These are phyloP conservation scores for Syrista parreyssii DNA, from an alignment of 2,888 invertebrate species.

Conservation along the genomic window DNA sequence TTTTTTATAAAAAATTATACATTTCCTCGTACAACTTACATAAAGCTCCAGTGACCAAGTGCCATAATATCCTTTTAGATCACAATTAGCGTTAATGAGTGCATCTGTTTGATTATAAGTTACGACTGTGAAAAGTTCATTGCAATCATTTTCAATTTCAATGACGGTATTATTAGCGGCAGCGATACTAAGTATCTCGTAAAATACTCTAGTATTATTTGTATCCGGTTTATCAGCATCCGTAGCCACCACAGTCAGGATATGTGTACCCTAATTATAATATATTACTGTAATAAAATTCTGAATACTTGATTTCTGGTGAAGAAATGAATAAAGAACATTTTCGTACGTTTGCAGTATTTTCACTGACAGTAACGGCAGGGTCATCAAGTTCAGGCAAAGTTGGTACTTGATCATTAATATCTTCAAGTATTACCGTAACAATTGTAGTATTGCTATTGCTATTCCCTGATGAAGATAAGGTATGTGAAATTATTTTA, in stretches of 20 bases:
- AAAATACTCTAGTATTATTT: constrained; percentile 69
- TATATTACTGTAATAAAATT: neutral
- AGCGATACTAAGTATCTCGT: constrained; percentile 64
- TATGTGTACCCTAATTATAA: constrained; percentile 49
- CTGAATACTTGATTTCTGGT: constrained; percentile 13
- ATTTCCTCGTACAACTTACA: constrained; percentile 60
- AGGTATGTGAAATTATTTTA: neutral
- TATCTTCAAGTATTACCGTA: constrained; percentile 69
- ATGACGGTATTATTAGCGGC: constrained; percentile 27
- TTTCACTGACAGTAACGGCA: constrained; percentile 43
- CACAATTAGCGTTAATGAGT: constrained; percentile 62
- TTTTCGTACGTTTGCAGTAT: constrained; percentile 27
- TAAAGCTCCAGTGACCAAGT: constrained; percentile 68
- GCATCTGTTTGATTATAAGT: constrained; percentile 63
- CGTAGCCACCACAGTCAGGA: constrained; percentile 65
- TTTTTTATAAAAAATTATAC: neutral
- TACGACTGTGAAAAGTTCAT: constrained; percentile 31
- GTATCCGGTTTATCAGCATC: constrained; percentile 71
- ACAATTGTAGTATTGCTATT: constrained; percentile 59
- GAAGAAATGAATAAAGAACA: neutral
- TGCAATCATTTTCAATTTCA: constrained; percentile 21
- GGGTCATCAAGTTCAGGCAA: constrained; percentile 57
- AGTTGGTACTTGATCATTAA: constrained; percentile 73
- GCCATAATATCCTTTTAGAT: constrained; percentile 71
- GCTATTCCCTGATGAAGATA: constrained; percentile 28